phyloP scores from a whole-genome alignment of 1,140 invertebrate species.

The Megalopta genalis region DNA sequence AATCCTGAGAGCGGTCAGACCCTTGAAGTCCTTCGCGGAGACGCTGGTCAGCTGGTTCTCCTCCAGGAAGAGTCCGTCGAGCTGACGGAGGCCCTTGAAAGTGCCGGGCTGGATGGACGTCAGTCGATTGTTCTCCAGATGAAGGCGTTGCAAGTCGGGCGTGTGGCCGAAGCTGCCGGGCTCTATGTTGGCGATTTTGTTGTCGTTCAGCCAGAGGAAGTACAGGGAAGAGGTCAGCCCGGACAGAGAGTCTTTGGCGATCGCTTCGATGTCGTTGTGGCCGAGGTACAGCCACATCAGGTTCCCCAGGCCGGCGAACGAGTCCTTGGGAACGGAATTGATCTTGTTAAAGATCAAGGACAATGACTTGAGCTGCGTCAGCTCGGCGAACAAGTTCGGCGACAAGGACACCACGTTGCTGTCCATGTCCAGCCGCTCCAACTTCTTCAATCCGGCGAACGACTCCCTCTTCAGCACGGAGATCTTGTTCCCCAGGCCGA shows the following conservation, averaged over 20 bases:
- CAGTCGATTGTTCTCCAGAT: slow-evolving; percentile 46
- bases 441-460: slow-evolving; percentile 44
- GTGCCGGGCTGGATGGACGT: not conserved
- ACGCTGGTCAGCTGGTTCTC: slow-evolving; percentile 40
- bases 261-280: slow-evolving; percentile 41
- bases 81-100: slow-evolving; percentile 36
- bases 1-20: slow-evolving; percentile 30
- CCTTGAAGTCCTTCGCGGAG: slow-evolving; percentile 19
- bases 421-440: slow-evolving; percentile 43
- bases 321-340: slow-evolving; percentile 36
- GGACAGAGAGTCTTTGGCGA: slow-evolving; percentile 28
- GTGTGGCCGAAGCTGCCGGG: slow-evolving; percentile 29
- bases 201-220: slow-evolving; percentile 52
- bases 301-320: slow-evolving; percentile 44
- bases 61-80: slow-evolving; percentile 48
- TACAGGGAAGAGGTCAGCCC: slow-evolving; percentile 20
- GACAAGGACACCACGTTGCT: slow-evolving; percentile 40
- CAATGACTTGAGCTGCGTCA: slow-evolving; percentile 30
- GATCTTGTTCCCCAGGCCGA: slow-evolving; percentile 50
- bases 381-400: slow-evolving; percentile 47
- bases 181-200: slow-evolving; percentile 44
- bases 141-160: slow-evolving; percentile 30
- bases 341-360: slow-evolving; percentile 51
- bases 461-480: slow-evolving; percentile 36
- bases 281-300: slow-evolving; percentile 45